Evolutionary conservation across 2,888 invertebrate genomes (phyloP), one percentile per base, ranked within the genome.

Genomic region (Sepioteuthis lessoniana): DNA sequence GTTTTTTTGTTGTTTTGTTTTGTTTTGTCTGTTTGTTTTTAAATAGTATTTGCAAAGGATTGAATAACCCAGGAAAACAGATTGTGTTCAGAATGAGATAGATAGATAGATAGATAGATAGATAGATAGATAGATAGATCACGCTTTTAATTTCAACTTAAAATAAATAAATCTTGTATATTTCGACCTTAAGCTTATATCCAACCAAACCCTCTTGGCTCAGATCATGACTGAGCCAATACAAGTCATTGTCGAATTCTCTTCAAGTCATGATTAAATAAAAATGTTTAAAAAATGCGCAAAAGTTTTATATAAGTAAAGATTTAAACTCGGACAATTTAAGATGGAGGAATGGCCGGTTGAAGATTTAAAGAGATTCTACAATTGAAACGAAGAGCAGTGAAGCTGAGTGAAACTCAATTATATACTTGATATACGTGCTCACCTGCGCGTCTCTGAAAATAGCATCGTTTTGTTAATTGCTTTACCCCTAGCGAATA

Each of bases 401-500:
- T 76, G 76, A n/a, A 76, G 76, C 76, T 76, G 76, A 35, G 76
- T 13, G 19, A 76, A 76, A 76, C n/a, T n/a, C n/a, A 76, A 76
- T 76, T 76, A 76, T n/a, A n/a, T 76, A 76, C n/a, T 35, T 76
- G 76, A 76, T 76, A n/a, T 76, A 76, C n/a, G 19, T n/a, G 76
- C 76, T 76, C 76, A 76, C 76, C 76, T n/a, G 76, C n/a, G 76
- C n/a, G n/a, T 76, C 76, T 76, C 76, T n/a, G 76, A 76, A 76
- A 76, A 76, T 76, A 76, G 76, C 76, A 16, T 35, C n/a, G 16
- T 76, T 76, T 76, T 76, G 76, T 76, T 76, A n/a, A 76, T n/a
- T 76, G n/a, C 76, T n/a, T 76, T 76, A 76, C n/a, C n/a, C n/a
- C 76, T 76, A 76, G 76, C 76, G 76, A 76, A n/a, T 76, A 76